Base-by-base conservation (phyloP, 2,888 invertebrate genomes). In the Gastracanthus pulcherrimus region DNA sequence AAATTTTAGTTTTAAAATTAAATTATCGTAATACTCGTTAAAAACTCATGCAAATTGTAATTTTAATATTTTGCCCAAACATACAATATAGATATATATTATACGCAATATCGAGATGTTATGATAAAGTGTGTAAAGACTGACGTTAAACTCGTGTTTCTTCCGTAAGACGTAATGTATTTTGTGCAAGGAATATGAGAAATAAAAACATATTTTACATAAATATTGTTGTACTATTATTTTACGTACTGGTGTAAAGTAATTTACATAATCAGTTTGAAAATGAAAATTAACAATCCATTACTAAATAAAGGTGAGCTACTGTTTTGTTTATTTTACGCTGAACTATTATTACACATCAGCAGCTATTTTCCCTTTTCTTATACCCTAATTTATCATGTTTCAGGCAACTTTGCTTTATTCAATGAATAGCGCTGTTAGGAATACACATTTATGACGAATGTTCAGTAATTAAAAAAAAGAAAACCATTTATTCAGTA, bases 191-290 rank as follows among this genome's bases (percentile, higher is more conserved):
- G 23, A n/a, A 38, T n/a, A 7, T 41, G 38, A 7, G 9, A 38
- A 71, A 38, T 38, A 71, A 71, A 71, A 71, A 58, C 41, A 58
- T 41, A 41, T n/a, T 58, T 41, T 71, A 55, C 58, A 71, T 38
- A 60, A 71, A 71, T 71, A 70, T 70, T 51, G 58, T 55, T 71
- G 26, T 55, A 11, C 26, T 11, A 55, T 58, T 58, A 71, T 71
- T 71, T 71, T 71, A 71, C 58, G 38, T 58, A 38, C 55, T 29
- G 36, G 23, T 71, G 41, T 71, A 41, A 71, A 60, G 38, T 71
- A 71, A 71, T 71, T 41, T 55, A 55, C 26, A 48, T 48, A 19
- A 70, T 36, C 11, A 38, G 16, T 55, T 58, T 26, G 41, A 71
- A 71, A 71, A 71, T 71, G 13, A 41, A 41, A 55, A 55, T 16